A percentile compares a stretch with the other conserved stretches of the same genome.
Conservation (phyloP, 1,140 invertebrate genomes). For the Mercenaria mercenaria region DNA sequence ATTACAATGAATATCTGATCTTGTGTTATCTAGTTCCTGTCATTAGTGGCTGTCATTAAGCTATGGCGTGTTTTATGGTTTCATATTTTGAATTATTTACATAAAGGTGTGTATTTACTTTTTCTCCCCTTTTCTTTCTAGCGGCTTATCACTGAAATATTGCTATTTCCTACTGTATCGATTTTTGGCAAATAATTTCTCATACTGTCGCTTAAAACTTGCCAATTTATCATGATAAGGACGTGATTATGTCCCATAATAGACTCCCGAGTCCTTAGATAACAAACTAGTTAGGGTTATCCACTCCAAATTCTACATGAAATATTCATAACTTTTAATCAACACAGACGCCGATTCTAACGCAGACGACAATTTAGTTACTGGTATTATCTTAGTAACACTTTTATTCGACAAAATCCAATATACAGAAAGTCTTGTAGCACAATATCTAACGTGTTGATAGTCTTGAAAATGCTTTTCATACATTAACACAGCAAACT, state of each 20-base stretch:
- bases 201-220: slow-evolving; percentile 28
- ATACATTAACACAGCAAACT: too few species aligned
- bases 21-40: neutral
- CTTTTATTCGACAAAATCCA: neutral
- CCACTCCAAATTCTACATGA: neutral
- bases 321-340: slow-evolving; percentile 16
- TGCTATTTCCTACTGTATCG: slow-evolving; percentile 27
- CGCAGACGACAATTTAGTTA: too few species aligned
- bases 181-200: neutral
- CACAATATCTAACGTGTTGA: too few species aligned
- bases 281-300: neutral
- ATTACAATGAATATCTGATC: too few species aligned
- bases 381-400: neutral
- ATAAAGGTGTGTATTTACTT: slow-evolving; percentile 19
- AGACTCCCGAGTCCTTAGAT: neutral
- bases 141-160: slow-evolving; percentile 28
- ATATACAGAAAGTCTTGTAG: too few species aligned
- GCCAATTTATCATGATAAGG: slow-evolving; percentile 34
- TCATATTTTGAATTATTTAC: slow-evolving; percentile 3
- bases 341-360: neutral
- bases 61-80: neutral
- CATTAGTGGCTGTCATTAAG: neutral
- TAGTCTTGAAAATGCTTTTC: too few species aligned
- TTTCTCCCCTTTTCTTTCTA: neutral
- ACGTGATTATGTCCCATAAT: neutral